phyloP scores from a whole-genome alignment of 2,113 vertebrate genomes.

The Heliornis fulica region DNA sequence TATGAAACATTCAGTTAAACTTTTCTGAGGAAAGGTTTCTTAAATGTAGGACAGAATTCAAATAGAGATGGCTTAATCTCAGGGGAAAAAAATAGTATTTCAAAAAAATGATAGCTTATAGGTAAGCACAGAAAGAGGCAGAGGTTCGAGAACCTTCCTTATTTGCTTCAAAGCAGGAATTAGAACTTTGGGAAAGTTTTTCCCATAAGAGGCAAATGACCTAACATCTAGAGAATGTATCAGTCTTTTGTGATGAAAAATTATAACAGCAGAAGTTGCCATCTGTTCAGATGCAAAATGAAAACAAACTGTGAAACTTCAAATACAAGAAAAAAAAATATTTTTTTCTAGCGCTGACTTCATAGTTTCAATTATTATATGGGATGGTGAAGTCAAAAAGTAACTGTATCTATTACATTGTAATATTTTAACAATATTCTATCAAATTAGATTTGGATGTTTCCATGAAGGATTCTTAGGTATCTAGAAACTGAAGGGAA shows the following conservation, averaged over 20 bases:
- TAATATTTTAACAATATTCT: not conserved
- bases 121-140: not conserved
- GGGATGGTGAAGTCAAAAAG: not conserved
- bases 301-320: conserved; percentile 23
- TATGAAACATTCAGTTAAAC: not conserved
- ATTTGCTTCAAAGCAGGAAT: conserved; percentile 21
- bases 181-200: conserved; percentile 5
- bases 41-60: not conserved
- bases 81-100: not conserved
- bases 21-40: not conserved
- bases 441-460: not conserved
- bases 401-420: not conserved
- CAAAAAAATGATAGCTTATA: not conserved
- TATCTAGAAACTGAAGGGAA: not conserved
- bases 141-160: not conserved
- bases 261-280: not conserved
- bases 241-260: conserved; percentile 19
- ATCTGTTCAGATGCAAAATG: conserved; percentile 34
- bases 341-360: not conserved
- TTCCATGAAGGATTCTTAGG: not conserved
- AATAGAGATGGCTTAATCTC: not conserved
- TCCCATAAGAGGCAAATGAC: not conserved
- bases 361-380: not conserved
- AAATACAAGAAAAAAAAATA: not conserved
- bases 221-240: conserved; percentile 4